Base-by-base conservation (phyloP, 2,888 invertebrate species). In the Poecilobothrus nobilitatus region DNA sequence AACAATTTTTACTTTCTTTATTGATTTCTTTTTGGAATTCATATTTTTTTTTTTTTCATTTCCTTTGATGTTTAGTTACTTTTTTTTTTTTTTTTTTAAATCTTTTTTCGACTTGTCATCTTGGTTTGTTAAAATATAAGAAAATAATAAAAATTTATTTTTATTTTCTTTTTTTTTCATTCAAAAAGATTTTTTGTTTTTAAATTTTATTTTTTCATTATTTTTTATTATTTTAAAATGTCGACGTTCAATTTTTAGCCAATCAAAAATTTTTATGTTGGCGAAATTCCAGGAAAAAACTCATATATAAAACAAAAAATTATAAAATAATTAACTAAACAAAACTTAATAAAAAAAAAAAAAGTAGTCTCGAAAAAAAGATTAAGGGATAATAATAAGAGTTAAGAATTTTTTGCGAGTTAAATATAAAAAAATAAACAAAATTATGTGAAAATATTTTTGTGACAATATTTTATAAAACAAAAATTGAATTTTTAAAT, bases 221-320 rank as follows among this genome's bases (percentile, higher is more conserved):
- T 10, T 18, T 53, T 18, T 53, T 18, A 53, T 37, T n/a, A 53
- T 65, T 33, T 34, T 66, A 27, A 27, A 27, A 27, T 34, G 18
- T 61, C 61, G 44, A 9, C 22, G 44, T 53, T 66, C 1, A 53
- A 44, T 22, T 22, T 20, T 66, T 53, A 20, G 33, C 21, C 22
- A 44, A n/a, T n/a, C n/a, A n/a, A 68, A 37, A 63, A 63, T 27
- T 34, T n/a, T 67, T 62, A 20, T 44, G 2, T 67, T n/a, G 37
- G n/a, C 53, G 7, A 20, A n/a, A 20, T 34, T 34, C 37, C 33
- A 34, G 33, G 37, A 27, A 5, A 4, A 27, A 27, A 27, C 27
- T 27, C 27, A 27, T 27, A 27, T 27, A 4, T 27, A 27, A 27
- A 27, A 34, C 37, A 37, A 65, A 34, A 34, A 9, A 20, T 12